Conservation (phyloP, 1,140 invertebrate species). For the Adelges cooleyi region DNA sequence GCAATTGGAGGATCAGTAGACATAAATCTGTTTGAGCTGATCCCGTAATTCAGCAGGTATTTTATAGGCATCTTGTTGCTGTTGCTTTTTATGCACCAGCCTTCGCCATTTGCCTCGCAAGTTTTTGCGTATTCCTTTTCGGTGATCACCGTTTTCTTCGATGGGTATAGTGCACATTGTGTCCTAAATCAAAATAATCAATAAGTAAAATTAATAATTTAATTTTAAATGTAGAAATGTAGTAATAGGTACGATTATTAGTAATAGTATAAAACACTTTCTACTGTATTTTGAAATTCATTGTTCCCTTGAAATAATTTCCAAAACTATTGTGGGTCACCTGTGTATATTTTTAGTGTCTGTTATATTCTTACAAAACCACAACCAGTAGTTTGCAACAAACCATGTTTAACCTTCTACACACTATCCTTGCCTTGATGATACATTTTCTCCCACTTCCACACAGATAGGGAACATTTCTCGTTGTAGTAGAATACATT, state of each 20-base stretch:
- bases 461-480: no score
- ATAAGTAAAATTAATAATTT: no score
- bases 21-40: conserved; percentile 77
- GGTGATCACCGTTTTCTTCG: conserved; percentile 59
- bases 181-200: conserved; percentile 46
- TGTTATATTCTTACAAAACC: neutral
- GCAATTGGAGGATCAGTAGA: conserved; percentile 49
- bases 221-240: no score
- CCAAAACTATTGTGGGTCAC: neutral
- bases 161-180: conserved; percentile 56
- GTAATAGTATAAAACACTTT: neutral
- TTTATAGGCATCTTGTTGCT: conserved; percentile 62
- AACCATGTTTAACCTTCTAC: conserved; percentile 7
- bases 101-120: conserved; percentile 68
- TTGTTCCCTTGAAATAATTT: neutral
- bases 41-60: conserved; percentile 74
- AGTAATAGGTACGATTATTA: no score
- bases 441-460: neutral
- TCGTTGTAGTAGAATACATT: no score
- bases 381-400: neutral
- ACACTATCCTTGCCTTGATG: neutral
- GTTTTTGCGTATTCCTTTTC: conserved; percentile 62
- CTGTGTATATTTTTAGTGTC: neutral
- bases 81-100: conserved; percentile 60
- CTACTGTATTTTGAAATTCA: neutral